Evolutionary conservation across 2,113 vertebrate species (phyloP), one percentile per base, ranked within the genome.

Genomic region (Pyxicephalus adspersus): DNA sequence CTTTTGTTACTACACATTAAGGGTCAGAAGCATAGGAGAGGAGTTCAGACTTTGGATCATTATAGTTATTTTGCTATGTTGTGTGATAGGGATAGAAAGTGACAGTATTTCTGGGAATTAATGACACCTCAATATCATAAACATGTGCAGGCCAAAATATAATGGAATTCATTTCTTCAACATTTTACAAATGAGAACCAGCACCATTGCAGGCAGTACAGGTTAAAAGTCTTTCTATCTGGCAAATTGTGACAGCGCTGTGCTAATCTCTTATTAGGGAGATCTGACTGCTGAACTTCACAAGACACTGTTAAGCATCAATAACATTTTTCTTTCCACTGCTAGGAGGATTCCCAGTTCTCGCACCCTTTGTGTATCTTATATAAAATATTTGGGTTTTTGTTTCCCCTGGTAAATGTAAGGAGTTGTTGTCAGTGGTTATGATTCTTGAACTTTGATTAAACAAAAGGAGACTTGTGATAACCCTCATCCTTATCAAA

Each of bases 251-350:
- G 31, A 51, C n/a, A 70, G 45, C 18, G 51, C 45, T 25, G 19
- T 70, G 67, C 67, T 71, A 71, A 72, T 71, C 67, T 71, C 17
- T 55, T 28, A 68, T 68, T 51, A 68, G 50, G n/a, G 9, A 73
- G 70, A 29, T 72, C 25, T 55, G 22, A 25, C 50, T 70, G 23
- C 20, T 22, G 22, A 3, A 22, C 9, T 8, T 23, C 57, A 58
- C 2, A 20, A 20, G 17, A 51, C 45, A 19, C 23, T 52, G 5
- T 25, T 51, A 15, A 28, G 5, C 26, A 55, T 20, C 5, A 28
- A 29, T 18, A 64, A 60, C 20, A 22, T 28, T 64, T 28, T 64
- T 9, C 3, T 28, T 16, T n/a, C n/a, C 4, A 18, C 28, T 16
- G 51, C 5, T 16, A 0, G 22, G 2, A n/a, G 52, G 18, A 51